Base-by-base conservation (phyloP, 2,113 vertebrate genomes). In the Nannobrachium achirus region DNA sequence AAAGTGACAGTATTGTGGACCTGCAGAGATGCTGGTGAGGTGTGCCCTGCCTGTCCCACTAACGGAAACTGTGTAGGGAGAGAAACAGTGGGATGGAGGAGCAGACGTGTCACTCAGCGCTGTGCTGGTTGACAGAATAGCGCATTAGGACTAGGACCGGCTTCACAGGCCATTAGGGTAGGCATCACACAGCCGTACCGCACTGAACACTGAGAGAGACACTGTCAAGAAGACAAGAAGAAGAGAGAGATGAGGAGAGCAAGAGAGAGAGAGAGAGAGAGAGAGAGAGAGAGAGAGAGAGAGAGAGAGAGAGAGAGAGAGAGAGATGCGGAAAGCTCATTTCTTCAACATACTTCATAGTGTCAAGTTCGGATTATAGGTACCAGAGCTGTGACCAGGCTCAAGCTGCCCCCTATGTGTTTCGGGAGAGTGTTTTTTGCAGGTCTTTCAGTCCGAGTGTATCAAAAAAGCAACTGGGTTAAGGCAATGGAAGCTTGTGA, bases 81-180 rank as follows among this genome's bases (percentile, higher is more conserved):
- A 48, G 65, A 66, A 72, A 73, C 44, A 25, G 42, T 19, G 55
- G 71, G 68, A 73, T 48, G 80, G 66, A 15, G 39, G 68, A 44
- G 67, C 80, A 56, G 71, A 53, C 69, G 45, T 77, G 89, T 91
- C 91, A 92, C 73, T 90, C 90, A 86, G 76, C 20, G 61, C 65
- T 39, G 73, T 44, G 56, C 69, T 48, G 76, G 84, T 89, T 92
- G 91, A 92, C 90, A 91, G 91, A 91, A 88, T 78, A 87, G 80
- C 83, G 89, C 88, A 92, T 92, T 92, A 93, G 75, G 79, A 77
- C 25, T 57, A 71, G 60, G 79, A 89, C 70, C 77, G 83, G 86
- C 91, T 90, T 92, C 90, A 91, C 88, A 89, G 86, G 80, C 89
- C 89, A 91, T 92, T 92, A 92, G 80, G 70, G 79, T 81, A 89